Evolutionary conservation across 2,888 invertebrate genomes (phyloP).

Genomic region (Zelleria hepariella): DNA sequence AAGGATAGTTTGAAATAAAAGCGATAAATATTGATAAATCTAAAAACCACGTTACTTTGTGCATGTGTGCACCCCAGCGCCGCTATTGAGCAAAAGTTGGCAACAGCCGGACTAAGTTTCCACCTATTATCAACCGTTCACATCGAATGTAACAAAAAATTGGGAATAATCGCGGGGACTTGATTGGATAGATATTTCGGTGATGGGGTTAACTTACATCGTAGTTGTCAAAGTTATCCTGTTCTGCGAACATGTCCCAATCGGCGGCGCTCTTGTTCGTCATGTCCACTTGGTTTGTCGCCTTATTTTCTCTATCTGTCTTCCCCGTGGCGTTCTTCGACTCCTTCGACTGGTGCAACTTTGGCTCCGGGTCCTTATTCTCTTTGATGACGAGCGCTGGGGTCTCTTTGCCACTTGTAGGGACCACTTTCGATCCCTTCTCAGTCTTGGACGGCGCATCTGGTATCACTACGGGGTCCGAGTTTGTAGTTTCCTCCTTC

Average conservation of each 20-base stretch:
- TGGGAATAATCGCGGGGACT: too few relatives aligned
- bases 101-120: too few relatives aligned
- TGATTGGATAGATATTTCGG: too few relatives aligned
- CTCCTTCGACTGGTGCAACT: background rate
- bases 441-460: background rate
- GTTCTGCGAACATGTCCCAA: constrained; percentile 96
- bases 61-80: too few relatives aligned
- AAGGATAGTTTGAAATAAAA: too few relatives aligned
- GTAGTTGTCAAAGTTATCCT: constrained; percentile 84
- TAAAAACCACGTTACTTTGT: too few relatives aligned
- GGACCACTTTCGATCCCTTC: background rate
- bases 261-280: constrained; percentile 74
- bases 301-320: constrained; percentile 18
- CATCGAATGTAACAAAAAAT: too few relatives aligned
- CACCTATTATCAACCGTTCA: too few relatives aligned
- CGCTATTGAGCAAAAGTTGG: too few relatives aligned
- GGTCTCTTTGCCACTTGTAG: background rate
- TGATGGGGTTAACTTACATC: constrained; percentile 71
- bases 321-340: background rate
- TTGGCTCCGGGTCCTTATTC: background rate
- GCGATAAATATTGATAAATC: too few relatives aligned
- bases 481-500: constrained; percentile 10
- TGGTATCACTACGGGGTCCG: constrained; percentile 6
- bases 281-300: constrained; percentile 30
- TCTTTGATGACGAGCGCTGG: constrained; percentile 3